Evolutionary conservation across 2,113 vertebrate genomes (phyloP).

Genomic region (Shinisaurus crocodilurus): DNA sequence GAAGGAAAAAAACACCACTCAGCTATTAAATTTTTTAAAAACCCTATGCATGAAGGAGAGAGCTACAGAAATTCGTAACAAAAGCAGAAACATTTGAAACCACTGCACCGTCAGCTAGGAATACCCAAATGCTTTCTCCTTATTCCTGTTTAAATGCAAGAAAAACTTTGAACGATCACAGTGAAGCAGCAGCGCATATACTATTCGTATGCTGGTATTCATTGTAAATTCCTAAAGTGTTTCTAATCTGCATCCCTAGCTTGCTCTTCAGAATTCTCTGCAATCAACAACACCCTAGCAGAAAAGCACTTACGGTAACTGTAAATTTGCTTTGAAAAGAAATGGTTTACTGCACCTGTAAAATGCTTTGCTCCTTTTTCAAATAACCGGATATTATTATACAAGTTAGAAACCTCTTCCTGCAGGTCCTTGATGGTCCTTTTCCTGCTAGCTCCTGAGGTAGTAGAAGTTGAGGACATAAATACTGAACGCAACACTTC

Average conservation of each 20-base stretch:
- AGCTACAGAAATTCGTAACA: neutral
- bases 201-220: neutral
- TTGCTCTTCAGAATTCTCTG: neutral
- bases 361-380: conserved; percentile 92
- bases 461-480: conserved; percentile 83
- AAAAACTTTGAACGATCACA: neutral
- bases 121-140: neutral
- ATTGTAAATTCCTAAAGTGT: neutral
- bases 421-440: conserved; percentile 93
- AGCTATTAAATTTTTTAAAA: neutral
- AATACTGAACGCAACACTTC: conserved; percentile 90
- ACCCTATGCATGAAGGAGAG: neutral
- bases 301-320: neutral
- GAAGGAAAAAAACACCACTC: neutral
- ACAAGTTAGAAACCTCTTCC: conserved; percentile 92
- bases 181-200: neutral
- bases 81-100: neutral
- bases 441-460: conserved; percentile 85
- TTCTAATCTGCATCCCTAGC: neutral
- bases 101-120: neutral
- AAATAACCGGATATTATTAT: conserved; percentile 92
- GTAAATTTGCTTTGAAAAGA: neutral
- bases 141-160: neutral
- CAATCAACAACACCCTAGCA: neutral
- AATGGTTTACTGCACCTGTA: conserved; percentile 78